phyloP scores from a whole-genome alignment of 2,888 invertebrate genomes.

The Anagyrus pseudococci region DNA sequence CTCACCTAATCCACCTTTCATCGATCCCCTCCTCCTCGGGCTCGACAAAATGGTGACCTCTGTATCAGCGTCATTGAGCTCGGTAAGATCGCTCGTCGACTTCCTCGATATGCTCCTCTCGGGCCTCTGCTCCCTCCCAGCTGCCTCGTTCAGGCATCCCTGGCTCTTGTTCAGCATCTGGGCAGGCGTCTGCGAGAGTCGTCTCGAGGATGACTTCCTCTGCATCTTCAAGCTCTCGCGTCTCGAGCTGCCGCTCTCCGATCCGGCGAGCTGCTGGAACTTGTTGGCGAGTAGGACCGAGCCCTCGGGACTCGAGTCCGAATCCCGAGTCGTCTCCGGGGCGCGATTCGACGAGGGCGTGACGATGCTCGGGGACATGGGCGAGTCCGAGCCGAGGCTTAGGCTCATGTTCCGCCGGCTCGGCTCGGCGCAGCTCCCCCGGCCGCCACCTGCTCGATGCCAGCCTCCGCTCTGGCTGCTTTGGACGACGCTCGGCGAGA shows the following conservation, averaged over 20 bases:
- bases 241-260: too few species aligned
- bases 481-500: slow-evolving; percentile 38
- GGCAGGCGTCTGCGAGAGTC: too few species aligned
- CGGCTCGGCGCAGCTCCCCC: neutral
- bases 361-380: slow-evolving; percentile 50
- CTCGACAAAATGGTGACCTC: slow-evolving; percentile 71
- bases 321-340: neutral
- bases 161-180: slow-evolving; percentile 51
- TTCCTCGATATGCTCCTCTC: slow-evolving; percentile 63
- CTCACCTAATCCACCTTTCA: slow-evolving; percentile 58
- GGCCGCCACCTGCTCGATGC: slow-evolving; percentile 40
- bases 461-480: slow-evolving; percentile 36
- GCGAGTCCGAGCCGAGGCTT: slow-evolving; percentile 44
- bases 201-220: neutral
- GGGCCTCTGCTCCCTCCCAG: slow-evolving; percentile 25
- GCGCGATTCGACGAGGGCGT: slow-evolving; percentile 26
- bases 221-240: slow-evolving; percentile 30
- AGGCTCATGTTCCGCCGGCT: slow-evolving; percentile 48
- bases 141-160: slow-evolving; percentile 49
- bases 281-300: neutral
- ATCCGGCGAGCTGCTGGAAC: neutral
- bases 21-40: slow-evolving; percentile 73
- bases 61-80: slow-evolving; percentile 67
- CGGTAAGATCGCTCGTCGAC: slow-evolving; percentile 80
- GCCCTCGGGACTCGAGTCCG: neutral